Evolutionary conservation across 2,113 vertebrate genomes (phyloP), one percentile per base, ranked within the genome.

Genomic region (Trinectes maculatus): DNA sequence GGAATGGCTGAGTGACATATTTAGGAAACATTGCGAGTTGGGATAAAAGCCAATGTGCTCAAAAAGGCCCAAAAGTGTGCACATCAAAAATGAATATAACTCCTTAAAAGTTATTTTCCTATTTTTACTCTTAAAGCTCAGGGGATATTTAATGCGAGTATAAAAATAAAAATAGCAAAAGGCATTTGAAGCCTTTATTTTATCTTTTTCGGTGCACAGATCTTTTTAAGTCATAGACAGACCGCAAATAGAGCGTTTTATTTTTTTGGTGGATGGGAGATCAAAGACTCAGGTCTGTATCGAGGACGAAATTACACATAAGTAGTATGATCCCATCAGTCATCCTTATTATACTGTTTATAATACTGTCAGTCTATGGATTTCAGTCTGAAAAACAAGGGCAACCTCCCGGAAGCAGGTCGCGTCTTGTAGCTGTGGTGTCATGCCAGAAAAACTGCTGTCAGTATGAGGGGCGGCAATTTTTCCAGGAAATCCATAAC

Each of bases 401-500:
- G 48, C 19, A n/a, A 28, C 48, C 67, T 71, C 42, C n/a, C 19
- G 44, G 34, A 52, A 58, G 33, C 56, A 13, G 44, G 60, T 52
- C 58, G 13, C 8, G 40, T 48, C 19, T 4, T 16, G 49, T 21
- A 2, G 40, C 26, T 52, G 0, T 16, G 34, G 59, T 69, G 39
- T 55, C 24, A 42, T 33, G 62, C 51, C 76, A 67, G 64, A 77
- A 55, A 43, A 69, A 83, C 61, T 53, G 58, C 59, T 18, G 3
- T 61, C 62, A 63, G 75, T 5, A 16, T 13, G 22, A 47, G 0
- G 47, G 60, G 48, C n/a, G 44, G 68, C 77, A 76, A 84, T 84
- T 76, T n/a, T 71, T 57, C 67, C 56, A 71, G 42, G 73, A 84
- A 78, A 82, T 73, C 77, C 39, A 22, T 60, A 82, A 84, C 66